These are phyloP conservation scores for Piezodorus guildinii DNA, from an alignment of 1,140 invertebrate species.

Conservation along the genomic window DNA sequence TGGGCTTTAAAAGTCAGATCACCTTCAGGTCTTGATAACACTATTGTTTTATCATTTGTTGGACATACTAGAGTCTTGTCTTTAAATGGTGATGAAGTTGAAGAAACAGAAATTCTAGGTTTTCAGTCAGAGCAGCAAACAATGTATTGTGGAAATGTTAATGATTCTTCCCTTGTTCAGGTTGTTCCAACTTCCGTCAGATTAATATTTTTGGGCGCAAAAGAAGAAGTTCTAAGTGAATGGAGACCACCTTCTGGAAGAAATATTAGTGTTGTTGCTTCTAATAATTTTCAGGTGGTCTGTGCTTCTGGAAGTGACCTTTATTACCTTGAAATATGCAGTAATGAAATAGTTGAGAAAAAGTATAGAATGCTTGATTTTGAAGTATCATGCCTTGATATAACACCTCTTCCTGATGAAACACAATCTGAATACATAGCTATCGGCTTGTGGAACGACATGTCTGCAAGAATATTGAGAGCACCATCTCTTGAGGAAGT, in stretches of 20 bases:
- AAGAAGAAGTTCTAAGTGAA: constrained; percentile 41
- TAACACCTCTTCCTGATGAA: constrained; percentile 55
- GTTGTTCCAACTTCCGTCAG: constrained; percentile 64
- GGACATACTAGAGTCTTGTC: constrained; percentile 60
- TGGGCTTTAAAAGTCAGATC: constrained; percentile 76
- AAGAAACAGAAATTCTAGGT: constrained; percentile 85
- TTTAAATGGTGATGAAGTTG: constrained; percentile 45
- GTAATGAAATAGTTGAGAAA: constrained; percentile 50
- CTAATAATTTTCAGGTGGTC: constrained; percentile 70
- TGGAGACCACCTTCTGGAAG: constrained; percentile 67
- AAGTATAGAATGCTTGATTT: constrained; percentile 63
- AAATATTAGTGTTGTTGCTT: constrained; percentile 77
- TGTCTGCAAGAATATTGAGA: constrained; percentile 74
- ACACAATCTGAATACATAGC: constrained; percentile 61
- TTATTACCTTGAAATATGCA: constrained; percentile 75
- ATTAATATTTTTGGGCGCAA: constrained; percentile 51
- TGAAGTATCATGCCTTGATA: constrained; percentile 93
- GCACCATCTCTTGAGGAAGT: constrained; percentile 67
- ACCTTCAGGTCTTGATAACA: constrained; percentile 61
- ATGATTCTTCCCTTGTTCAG: constrained; percentile 67
- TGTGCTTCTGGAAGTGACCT: constrained; percentile 80
- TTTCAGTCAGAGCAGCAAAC: constrained; percentile 87
- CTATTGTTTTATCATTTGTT: constrained; percentile 85
- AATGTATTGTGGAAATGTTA: constrained; percentile 84
- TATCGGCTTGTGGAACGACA: constrained; percentile 95